Evolutionary conservation across 1,140 invertebrate genomes (phyloP).

Genomic region (Trichoplusia ni): DNA sequence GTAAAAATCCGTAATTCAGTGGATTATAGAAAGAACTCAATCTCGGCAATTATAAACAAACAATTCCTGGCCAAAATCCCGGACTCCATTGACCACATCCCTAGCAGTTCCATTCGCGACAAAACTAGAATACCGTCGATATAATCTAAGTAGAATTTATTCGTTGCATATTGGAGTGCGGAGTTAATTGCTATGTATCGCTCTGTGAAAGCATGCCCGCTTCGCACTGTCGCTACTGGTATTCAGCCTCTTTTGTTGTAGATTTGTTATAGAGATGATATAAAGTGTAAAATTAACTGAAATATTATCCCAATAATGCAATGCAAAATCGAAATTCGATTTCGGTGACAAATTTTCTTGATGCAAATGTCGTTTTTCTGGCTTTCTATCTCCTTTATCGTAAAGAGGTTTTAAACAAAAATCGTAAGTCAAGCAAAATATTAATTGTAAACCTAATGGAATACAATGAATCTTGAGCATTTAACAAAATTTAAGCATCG

Average conservation of each 20-base stretch:
- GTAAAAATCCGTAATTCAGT: too few relatives aligned
- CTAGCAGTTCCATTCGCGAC: slow-evolving; percentile 9
- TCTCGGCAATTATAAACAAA: too few relatives aligned
- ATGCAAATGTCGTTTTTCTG: not conserved
- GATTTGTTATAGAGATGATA: not conserved
- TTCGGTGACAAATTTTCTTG: not conserved
- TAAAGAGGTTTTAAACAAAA: too few relatives aligned
- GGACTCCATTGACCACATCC: not conserved
- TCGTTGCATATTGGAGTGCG: slow-evolving; percentile 26
- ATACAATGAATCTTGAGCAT: too few relatives aligned
- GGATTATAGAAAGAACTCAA: too few relatives aligned
- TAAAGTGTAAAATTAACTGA: too few relatives aligned
- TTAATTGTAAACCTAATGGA: too few relatives aligned
- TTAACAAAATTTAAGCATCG: too few relatives aligned
- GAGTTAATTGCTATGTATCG: slow-evolving; percentile 32
- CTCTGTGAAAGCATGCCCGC: slow-evolving; percentile 18
- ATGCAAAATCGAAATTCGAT: too few relatives aligned
- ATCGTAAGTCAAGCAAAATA: too few relatives aligned
- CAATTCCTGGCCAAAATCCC: not conserved
- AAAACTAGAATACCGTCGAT: slow-evolving; percentile 13
- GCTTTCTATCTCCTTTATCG: too few relatives aligned
- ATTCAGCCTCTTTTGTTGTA: not conserved
- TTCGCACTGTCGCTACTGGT: not conserved
- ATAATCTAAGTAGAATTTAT: slow-evolving; percentile 30
- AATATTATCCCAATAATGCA: too few relatives aligned